Percentiles rank a stretch among this genome's conserved stretches.
phyloP scores from a whole-genome alignment of 2,113 vertebrate genomes.

The Bagarius yarrelli region DNA sequence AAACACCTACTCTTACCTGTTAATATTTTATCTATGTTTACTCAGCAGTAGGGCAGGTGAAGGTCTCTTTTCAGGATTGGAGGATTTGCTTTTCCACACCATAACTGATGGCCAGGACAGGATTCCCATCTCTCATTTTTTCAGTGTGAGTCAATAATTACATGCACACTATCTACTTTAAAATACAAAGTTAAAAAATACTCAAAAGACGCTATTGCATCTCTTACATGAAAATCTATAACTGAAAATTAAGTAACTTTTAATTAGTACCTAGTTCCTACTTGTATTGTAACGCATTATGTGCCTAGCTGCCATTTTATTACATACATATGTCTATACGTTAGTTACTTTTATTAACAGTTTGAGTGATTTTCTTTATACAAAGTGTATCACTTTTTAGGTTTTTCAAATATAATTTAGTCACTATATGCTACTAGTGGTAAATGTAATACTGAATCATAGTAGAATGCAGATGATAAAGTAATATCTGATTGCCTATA shows the following conservation, averaged over 20 bases:
- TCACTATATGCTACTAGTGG: neutral
- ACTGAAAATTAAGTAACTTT: neutral
- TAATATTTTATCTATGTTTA: slow-evolving; percentile 5
- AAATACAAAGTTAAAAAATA: slow-evolving; percentile 5
- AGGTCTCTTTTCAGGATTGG: slow-evolving; percentile 72
- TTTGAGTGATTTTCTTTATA: too few relatives aligned
- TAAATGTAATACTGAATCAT: neutral
- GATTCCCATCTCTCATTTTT: slow-evolving; percentile 79
- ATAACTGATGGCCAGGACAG: slow-evolving; percentile 80
- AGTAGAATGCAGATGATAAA: neutral
- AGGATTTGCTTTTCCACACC: slow-evolving; percentile 83
- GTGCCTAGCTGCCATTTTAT: neutral
- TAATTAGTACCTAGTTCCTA: neutral
- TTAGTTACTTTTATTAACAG: neutral
- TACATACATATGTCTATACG: neutral
- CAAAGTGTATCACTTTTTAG: too few relatives aligned
- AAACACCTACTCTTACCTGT: neutral
- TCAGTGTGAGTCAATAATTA: slow-evolving; percentile 68
- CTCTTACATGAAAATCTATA: neutral
- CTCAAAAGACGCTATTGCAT: neutral
- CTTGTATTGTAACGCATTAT: neutral
- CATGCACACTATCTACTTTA: neutral
- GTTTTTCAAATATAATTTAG: neutral
- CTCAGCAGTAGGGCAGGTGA: slow-evolving; percentile 59
- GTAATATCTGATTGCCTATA: neutral